These are phyloP conservation scores for Hylaeus anthracinus DNA, from an alignment of 1,140 invertebrate species.

Conservation along the genomic window DNA sequence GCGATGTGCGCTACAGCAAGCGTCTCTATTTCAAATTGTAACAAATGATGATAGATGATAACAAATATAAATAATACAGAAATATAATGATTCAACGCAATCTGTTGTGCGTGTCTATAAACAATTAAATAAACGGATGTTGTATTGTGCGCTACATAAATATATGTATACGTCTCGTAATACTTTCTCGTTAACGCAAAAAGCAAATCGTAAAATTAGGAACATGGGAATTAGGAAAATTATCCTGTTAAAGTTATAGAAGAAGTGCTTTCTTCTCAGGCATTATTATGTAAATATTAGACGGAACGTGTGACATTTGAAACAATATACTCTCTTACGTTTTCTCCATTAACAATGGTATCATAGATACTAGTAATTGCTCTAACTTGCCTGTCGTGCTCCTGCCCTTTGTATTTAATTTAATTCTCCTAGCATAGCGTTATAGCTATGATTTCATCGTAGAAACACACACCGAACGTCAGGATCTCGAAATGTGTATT, in stretches of 20 bases:
- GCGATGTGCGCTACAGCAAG: conserved; percentile 19
- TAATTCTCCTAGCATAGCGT: conserved; percentile 6
- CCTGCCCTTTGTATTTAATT: conserved; percentile 2
- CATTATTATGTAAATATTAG: conserved; percentile 11
- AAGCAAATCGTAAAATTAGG: conserved; percentile 36
- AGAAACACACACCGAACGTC: not conserved
- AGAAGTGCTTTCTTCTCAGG: not conserved
- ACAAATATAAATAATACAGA: conserved; percentile 24
- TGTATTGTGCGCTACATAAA: conserved; percentile 44
- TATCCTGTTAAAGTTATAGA: conserved; percentile 26
- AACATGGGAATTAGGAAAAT: conserved; percentile 43
- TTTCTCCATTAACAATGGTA: conserved; percentile 6
- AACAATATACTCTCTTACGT: not conserved
- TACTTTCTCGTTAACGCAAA: conserved; percentile 38
- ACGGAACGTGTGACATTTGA: not conserved
- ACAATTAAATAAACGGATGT: conserved; percentile 18
- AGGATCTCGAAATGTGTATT: not conserved
- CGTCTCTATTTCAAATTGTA: conserved; percentile 19
- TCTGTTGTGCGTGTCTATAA: conserved; percentile 18
- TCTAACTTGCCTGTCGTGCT: conserved; percentile 42
- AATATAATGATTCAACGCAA: conserved; percentile 6
- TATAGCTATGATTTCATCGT: conserved; percentile 3
- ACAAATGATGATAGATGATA: conserved; percentile 16
- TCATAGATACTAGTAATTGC: conserved; percentile 34
- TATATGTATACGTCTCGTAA: conserved; percentile 14